Evolutionary conservation across 1,140 invertebrate species (phyloP).

Genomic region (Potamilus streckersoni): DNA sequence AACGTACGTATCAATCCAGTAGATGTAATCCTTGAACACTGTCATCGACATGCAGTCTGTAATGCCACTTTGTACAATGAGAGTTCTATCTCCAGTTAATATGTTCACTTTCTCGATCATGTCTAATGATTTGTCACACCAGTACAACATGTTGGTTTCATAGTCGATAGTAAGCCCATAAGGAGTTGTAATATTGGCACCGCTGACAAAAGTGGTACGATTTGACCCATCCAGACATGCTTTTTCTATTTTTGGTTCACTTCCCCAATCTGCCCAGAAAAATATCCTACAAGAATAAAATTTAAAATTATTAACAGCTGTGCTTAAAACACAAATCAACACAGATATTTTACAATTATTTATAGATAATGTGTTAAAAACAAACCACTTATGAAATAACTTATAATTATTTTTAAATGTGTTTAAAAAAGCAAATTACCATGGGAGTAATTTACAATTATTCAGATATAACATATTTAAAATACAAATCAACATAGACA

Average conservation of each 20-base stretch:
- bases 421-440: too few species aligned
- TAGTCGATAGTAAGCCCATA: slow-evolving; percentile 77
- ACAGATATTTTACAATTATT: too few species aligned
- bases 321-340: too few species aligned
- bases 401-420: too few species aligned
- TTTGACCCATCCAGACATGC: slow-evolving; percentile 92
- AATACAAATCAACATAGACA: too few species aligned
- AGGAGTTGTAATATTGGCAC: slow-evolving; percentile 70
- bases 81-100: slow-evolving; percentile 22
- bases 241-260: slow-evolving; percentile 93
- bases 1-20: slow-evolving; percentile 74
- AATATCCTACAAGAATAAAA: slow-evolving; percentile 57
- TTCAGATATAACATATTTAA: too few species aligned
- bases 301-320: too few species aligned
- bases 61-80: slow-evolving; percentile 74
- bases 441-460: too few species aligned
- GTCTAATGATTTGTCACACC: slow-evolving; percentile 82
- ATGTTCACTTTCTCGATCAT: slow-evolving; percentile 61
- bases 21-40: slow-evolving; percentile 70
- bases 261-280: slow-evolving; percentile 96
- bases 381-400: too few species aligned
- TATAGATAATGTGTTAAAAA: too few species aligned
- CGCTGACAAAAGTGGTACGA: slow-evolving; percentile 72
- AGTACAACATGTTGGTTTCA: slow-evolving; percentile 91
- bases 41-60: slow-evolving; percentile 63